phyloP scores from a whole-genome alignment of 2,797 vertebrate genomes.

The Thripadectes ignobilis region DNA sequence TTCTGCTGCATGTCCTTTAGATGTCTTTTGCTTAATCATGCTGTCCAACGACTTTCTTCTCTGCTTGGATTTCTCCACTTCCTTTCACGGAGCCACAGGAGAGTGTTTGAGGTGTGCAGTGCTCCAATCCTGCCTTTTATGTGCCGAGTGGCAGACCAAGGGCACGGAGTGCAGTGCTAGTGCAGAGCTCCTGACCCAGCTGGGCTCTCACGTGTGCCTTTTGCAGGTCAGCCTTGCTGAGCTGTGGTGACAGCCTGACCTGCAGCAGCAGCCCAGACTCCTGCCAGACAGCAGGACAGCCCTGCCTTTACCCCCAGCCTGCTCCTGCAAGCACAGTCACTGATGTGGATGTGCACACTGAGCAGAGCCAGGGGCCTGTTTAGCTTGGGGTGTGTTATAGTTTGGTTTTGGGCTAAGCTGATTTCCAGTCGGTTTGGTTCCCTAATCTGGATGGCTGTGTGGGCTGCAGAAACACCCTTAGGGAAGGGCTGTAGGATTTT shows the following conservation, averaged over 20 bases:
- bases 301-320: background rate
- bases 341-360: rapidly evolving
- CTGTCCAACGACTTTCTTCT: background rate
- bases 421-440: background rate
- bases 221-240: background rate
- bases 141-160: rapidly evolving
- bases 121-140: rapidly evolving
- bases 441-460: background rate
- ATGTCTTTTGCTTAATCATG: background rate
- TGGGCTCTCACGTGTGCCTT: rapidly evolving
- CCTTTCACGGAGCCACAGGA: background rate
- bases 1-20: background rate
- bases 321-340: rapidly evolving
- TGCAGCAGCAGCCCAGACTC: background rate
- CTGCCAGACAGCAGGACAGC: background rate
- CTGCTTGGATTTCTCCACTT: background rate
- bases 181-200: rapidly evolving
- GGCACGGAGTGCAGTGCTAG: background rate
- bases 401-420: background rate
- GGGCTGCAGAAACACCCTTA: background rate
- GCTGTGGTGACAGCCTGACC: background rate
- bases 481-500: background rate
- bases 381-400: background rate
- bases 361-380: background rate
- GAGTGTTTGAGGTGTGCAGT: background rate